Evolutionary conservation across 1,140 invertebrate species (phyloP), one percentile per base, ranked within the genome.

Genomic region (Acromyrmex charruanus): DNA sequence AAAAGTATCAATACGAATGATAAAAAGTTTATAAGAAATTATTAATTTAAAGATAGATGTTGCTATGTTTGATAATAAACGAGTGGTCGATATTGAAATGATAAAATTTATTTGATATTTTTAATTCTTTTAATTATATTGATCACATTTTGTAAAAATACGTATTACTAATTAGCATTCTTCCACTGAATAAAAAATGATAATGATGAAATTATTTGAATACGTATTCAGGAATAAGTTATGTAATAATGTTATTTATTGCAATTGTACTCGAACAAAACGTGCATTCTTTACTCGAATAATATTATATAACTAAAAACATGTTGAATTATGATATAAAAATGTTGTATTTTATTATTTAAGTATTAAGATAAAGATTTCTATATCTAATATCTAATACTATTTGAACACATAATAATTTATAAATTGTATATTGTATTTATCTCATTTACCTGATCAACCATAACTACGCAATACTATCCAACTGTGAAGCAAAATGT

Each of bases 341-440:
- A 25, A 28, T 69, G 4, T 55, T 55, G 12, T 39, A 55, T 35
- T 53, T 53, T 55, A 39, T 2, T 9, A 61, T 25, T 61, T 28
- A 21, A 53, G 2, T 68, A 68, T 39, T 5, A 5, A 80, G 31
- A 69, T 58, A 80, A 72, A 82, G 25, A 10, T 82, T 72, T 72
- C n/a, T 49, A 12, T 39, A 44, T 12, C 9, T 44, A 44, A 77
- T 28, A 25, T 25, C 2, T 44, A 3, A 63, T 6, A 59, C 5
- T 61, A 4, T 61, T 3, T 28, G n/a, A 39, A 44, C 1, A 21
- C 3, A 25, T n/a, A 44, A 16, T 6, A n/a, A 68, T 51, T 31
- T 68, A 39, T n/a, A 55, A 69, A 39, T 25, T 69, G 1, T 69
- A 55, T 69, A 16, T 21, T 80, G 35, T 80, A 68, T 79, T 53